Conservation (phyloP, 2,113 vertebrate species). For the Gavia stellata region DNA sequence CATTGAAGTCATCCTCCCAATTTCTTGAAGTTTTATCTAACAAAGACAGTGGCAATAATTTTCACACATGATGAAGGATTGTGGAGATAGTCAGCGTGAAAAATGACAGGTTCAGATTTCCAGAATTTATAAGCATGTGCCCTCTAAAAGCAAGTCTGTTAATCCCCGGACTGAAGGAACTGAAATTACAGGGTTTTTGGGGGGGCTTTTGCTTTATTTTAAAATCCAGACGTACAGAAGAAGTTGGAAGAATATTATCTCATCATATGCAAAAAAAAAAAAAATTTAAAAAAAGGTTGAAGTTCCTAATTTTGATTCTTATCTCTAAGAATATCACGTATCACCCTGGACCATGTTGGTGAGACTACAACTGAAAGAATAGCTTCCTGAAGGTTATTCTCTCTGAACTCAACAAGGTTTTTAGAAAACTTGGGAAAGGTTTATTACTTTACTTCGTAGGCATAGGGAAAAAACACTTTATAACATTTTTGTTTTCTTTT, state of each 20-base stretch:
- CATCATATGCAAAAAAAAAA: neutral
- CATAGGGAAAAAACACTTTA: neutral
- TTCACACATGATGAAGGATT: neutral
- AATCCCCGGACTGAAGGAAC: neutral
- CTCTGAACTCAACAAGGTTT: neutral
- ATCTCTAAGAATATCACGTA: neutral
- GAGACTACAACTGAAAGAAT: neutral
- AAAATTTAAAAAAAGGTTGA: neutral
- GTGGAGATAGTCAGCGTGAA: neutral
- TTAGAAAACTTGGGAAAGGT: neutral
- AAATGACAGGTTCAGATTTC: neutral
- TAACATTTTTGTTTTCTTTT: neutral
- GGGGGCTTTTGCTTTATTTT: accelerated
- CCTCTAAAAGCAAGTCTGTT: neutral
- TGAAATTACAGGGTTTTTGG: neutral
- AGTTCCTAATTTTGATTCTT: neutral
- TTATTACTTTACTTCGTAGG: neutral
- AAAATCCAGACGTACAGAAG: neutral
- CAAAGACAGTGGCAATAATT: neutral
- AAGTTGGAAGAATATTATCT: neutral
- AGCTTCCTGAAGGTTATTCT: neutral
- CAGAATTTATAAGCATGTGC: neutral
- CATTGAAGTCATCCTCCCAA: neutral
- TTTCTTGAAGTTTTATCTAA: neutral
- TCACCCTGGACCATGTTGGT: neutral